phyloP scores from a whole-genome alignment of 2,888 invertebrate genomes.

The Perizoma affinitatum region DNA sequence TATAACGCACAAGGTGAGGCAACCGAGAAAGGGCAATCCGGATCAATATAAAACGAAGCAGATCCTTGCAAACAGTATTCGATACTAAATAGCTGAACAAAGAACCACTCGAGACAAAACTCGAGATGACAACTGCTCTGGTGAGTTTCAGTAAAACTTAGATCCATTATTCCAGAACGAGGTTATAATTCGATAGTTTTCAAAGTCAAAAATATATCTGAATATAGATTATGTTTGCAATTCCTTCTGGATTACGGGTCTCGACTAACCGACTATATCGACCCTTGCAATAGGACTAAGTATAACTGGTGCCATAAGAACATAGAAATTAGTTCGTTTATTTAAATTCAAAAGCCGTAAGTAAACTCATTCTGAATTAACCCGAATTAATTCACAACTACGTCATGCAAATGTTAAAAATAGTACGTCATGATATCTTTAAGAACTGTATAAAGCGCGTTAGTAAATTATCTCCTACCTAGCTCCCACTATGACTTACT shows the following conservation, averaged over 20 bases:
- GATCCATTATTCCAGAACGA: too few relatives aligned
- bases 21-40: slow-evolving; percentile 81
- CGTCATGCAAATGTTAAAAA: slow-evolving; percentile 4
- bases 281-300: not conserved
- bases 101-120: slow-evolving; percentile 58
- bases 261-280: slow-evolving; percentile 1
- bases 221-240: too few relatives aligned
- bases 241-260: too few relatives aligned
- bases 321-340: not conserved
- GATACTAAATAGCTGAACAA: slow-evolving; percentile 63
- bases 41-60: slow-evolving; percentile 81
- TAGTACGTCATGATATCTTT: not conserved
- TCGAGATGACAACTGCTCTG: slow-evolving; percentile 62
- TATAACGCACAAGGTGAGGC: slow-evolving; percentile 80
- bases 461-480: too few relatives aligned
- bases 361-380: slow-evolving; percentile 6
- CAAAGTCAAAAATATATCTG: too few relatives aligned
- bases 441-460: not conserved
- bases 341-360: slow-evolving; percentile 7
- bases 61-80: slow-evolving; percentile 77
- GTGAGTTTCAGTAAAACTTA: slow-evolving; percentile 54
- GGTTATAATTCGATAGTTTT: too few relatives aligned
- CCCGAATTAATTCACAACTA: not conserved
- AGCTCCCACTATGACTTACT: too few relatives aligned
- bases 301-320: not conserved